A percentile compares a stretch with the other conserved stretches of the same genome.
These are phyloP conservation scores for Galeopterus variegatus DNA, from an alignment of 2,113 vertebrate genomes.

Conservation along the genomic window DNA sequence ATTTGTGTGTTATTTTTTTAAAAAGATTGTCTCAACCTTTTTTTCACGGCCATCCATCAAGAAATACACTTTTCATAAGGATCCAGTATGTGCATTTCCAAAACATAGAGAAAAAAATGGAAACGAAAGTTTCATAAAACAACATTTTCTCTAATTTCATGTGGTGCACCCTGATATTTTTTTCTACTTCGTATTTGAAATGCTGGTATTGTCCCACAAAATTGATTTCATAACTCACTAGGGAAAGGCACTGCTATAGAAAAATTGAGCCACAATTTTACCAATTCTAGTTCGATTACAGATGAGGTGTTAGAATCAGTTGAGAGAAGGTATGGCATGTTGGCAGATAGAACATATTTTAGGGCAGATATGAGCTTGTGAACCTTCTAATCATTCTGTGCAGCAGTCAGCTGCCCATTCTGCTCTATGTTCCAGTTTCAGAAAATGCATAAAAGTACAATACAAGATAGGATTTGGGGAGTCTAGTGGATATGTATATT, in stretches of 20 bases:
- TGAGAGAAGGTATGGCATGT: background rate
- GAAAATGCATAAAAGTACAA: background rate
- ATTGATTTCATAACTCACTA: conserved; percentile 23
- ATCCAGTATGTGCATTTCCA: background rate
- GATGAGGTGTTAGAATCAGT: background rate
- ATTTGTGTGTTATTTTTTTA: background rate
- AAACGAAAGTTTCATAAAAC: background rate
- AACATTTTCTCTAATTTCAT: conserved; percentile 40
- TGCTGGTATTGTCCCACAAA: background rate
- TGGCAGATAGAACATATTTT: background rate
- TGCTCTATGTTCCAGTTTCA: background rate
- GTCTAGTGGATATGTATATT: background rate
- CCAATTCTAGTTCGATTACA: background rate
- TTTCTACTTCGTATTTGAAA: conserved; percentile 26
- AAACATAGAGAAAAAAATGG: background rate
- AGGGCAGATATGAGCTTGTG: background rate
- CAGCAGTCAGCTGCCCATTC: background rate
- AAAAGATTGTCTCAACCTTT: background rate
- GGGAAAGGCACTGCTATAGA: background rate
- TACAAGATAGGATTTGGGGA: background rate
- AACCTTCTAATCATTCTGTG: background rate
- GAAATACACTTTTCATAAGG: conserved; percentile 33
- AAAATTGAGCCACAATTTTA: background rate
- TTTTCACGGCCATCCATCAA: background rate
- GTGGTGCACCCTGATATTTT: background rate